Percentiles rank a stretch among this genome's conserved stretches.
Conservation (phyloP, 2,888 invertebrate genomes). For the Dynastes maya region DNA sequence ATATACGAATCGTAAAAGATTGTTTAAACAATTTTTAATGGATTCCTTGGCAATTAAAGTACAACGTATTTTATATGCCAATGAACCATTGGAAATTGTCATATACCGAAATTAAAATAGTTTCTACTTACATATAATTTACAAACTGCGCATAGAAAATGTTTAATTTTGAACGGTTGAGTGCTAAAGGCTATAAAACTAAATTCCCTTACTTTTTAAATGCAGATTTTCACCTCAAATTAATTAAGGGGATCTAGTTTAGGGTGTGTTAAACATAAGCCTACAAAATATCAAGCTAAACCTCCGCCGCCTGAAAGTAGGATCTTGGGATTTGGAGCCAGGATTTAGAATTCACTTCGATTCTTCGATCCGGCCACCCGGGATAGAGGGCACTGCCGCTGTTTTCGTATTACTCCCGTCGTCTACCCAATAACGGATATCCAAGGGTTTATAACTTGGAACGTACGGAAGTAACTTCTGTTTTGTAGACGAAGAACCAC, state of each 20-base stretch:
- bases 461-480: neutral
- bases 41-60: too few relatives aligned
- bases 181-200: neutral
- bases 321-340: slow-evolving; percentile 46
- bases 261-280: slow-evolving; percentile 49
- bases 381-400: slow-evolving; percentile 25
- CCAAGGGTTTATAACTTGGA: neutral
- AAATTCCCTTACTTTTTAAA: slow-evolving; percentile 6
- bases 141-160: neutral
- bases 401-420: slow-evolving; percentile 12
- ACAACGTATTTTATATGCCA: too few relatives aligned
- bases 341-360: slow-evolving; percentile 51
- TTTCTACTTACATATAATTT: neutral
- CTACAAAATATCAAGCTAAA: slow-evolving; percentile 48
- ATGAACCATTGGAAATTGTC: too few relatives aligned
- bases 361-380: slow-evolving; percentile 45
- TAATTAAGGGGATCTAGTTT: slow-evolving; percentile 49
- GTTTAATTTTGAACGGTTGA: neutral
- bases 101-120: neutral
- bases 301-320: slow-evolving; percentile 45
- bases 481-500: neutral
- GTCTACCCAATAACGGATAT: slow-evolving; percentile 1
- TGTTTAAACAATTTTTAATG: too few relatives aligned
- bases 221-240: slow-evolving; percentile 39
- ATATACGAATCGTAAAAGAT: too few relatives aligned